These are phyloP conservation scores for Arvicanthis niloticus DNA, from an alignment of 2,113 vertebrate genomes.

Conservation along the genomic window DNA sequence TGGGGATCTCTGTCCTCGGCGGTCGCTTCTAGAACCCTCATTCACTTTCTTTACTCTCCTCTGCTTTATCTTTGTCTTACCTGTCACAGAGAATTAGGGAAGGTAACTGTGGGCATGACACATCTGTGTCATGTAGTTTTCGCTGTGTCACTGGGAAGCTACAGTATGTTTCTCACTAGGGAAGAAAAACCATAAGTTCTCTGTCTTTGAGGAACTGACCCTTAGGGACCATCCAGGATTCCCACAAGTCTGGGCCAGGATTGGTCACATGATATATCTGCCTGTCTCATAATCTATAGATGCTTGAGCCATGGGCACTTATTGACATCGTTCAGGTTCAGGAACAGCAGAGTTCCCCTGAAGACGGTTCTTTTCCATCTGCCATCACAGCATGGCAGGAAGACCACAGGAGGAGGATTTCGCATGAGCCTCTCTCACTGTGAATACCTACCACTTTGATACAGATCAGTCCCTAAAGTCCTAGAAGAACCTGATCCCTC, in stretches of 20 bases:
- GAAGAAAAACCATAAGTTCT: background rate
- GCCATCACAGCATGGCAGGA: background rate
- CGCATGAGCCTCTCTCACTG: background rate
- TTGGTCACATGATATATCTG: background rate
- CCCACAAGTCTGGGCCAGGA: background rate
- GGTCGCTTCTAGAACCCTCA: accelerated
- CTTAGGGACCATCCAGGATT: accelerated
- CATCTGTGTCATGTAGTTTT: too few species aligned
- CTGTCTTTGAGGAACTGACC: background rate
- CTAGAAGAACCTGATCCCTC: too few species aligned
- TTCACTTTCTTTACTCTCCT: accelerated
- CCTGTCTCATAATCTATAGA: too few species aligned
- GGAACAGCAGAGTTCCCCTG: background rate
- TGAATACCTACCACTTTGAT: background rate
- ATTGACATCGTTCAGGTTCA: background rate
- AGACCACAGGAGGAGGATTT: background rate
- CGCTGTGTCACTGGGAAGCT: background rate
- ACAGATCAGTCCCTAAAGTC: background rate
- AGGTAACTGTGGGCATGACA: too few species aligned
- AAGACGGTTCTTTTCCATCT: background rate
- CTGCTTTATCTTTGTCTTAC: background rate
- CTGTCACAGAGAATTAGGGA: background rate
- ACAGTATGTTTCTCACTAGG: background rate
- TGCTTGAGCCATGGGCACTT: background rate
- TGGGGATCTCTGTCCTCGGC: too few species aligned